Evolutionary conservation across 2,113 vertebrate species (phyloP), one percentile per base, ranked within the genome.

Genomic region (Sialia sialis): DNA sequence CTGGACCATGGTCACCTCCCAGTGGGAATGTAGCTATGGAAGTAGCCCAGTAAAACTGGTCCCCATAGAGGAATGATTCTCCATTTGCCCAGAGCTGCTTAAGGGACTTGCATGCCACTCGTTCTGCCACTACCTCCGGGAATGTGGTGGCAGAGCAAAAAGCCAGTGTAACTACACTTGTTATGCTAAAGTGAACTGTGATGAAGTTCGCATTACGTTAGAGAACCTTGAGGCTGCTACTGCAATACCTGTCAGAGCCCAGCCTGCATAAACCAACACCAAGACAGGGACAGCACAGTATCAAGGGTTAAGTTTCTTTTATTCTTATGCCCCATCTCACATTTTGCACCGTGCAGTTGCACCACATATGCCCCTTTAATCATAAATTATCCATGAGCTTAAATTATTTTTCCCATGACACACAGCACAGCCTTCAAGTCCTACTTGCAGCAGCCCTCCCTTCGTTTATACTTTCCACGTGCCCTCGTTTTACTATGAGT

Each of bases 401-500:
- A 64, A 83, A 86, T 89, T 76, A 51, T 62, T 91, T 89, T 86
- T 69, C 72, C 49, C 62, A 19, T 70, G 73, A 92, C 81, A 90
- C 70, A 39, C 2, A 38, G 72, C 68, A 83, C 41, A 91, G 72
- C 75, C 48, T 95, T 73, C 63, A 26, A 6, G 30, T 88, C 72
- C 88, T 81, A 13, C 46, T 43, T 59, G 69, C 11, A 69, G 51
- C 78, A 83, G 84, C 78, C 62, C 66, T 83, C 78, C 44, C 77
- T 84, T 86, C 18, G 0, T 87, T 92, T 80, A 54, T 85, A 67
- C 46, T 92, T 94, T 89, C 75, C 73, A 67, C 13, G 4, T 94
- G 90, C 72, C 87, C 92, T 93, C 3, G 0, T 83, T 96, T 95
- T 76, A 70, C 75, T 76, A 29, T 95, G 77, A 90, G 74, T 87